Evolutionary conservation across 2,888 invertebrate species (phyloP), one percentile per base, ranked within the genome.

Genomic region (Chaetogeoica ovagalla): DNA sequence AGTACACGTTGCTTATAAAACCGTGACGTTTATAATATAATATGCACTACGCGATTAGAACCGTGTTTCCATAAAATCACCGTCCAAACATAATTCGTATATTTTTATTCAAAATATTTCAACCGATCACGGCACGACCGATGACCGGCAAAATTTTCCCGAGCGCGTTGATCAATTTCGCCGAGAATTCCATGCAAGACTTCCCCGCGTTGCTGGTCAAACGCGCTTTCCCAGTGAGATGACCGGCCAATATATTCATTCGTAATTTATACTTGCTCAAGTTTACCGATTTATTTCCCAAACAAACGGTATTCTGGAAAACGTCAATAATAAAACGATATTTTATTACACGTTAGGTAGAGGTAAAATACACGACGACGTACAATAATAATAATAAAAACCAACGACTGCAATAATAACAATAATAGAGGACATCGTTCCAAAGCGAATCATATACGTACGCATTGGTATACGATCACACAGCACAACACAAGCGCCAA

Each of bases 181-280:
- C 57, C 11, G 77, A 63, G 21, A 70, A 70, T 13, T 70, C 77
- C 15, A 57, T 15, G n/a, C 79, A 79, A 8, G 65, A 23, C 48
- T 71, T 63, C n/a, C 71, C 79, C 13, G 39, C 39, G 71, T 79
- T 39, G 3, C 55, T 79, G 39, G 48, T 63, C 21, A 23, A 19
- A 9, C 70, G 0, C 7, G 55, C n/a, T 70, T 55, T 79, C 13
- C 63, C 71, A 9, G n/a, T 23, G 63, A 79, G 6, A 52, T 52
- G 21, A 2, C 79, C 79, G 15, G 23, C 63, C 11, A 71, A 9
- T 30, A 71, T 11, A 23, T 43, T 43, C 79, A 71, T 65, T n/a
- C 7, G 52, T 48, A 57, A 70, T 57, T 57, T 63, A n/a, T 71
- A 71, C 70, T 71, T 79, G 43, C 39, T 79, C 70, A 71, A 55